Evolutionary conservation across 1,140 invertebrate species (phyloP), one percentile per base, ranked within the genome.

Genomic region (Macrobrachium nipponense): DNA sequence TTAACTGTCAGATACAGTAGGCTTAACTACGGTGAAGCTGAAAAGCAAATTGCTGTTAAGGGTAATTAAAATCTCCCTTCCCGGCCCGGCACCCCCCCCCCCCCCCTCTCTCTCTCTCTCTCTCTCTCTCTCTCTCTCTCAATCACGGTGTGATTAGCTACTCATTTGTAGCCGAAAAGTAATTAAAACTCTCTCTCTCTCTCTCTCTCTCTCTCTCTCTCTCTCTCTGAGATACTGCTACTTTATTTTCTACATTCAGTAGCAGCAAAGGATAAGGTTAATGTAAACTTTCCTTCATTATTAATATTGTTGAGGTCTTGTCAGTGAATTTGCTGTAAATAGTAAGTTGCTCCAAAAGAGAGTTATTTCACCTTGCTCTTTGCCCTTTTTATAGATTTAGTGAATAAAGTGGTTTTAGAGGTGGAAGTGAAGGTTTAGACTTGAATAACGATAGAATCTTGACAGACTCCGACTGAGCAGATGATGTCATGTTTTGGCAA

Each of bases 171-270:
- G 36, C 20, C 51, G 27, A 76, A 44, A 20, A 76, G 20, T 43
- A 27, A 76, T 77, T 60, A 17, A 23, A 14, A 17, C n/a, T 58
- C 23, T 27, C 58, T 60, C 75, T 77, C 43, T 77, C 43, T 77
- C 43, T 77, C 75, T 77, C 23, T 51, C 44, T 77, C 75, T 64
- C 60, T 27, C 23, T 62, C 36, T 70, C 43, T 43, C 11, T 66
- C 62, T 81, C 18, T 70, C 43, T 58, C 20, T 68, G 18, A 44
- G 5, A 23, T 15, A 1, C 14, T 44, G 18, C 10, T 15, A 2
- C 43, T 15, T 3, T 7, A 44, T 76, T 44, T 76, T 51, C 51
- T 44, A 7, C 23, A 44, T n/a, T 18, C 23, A 20, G 27, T 4
- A 36, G 27, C 4, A 36, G 27, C 1, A 36, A 4, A 36, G 27